phyloP scores from a whole-genome alignment of 1,140 invertebrate species.

The Macrotrachela quadricornifera region DNA sequence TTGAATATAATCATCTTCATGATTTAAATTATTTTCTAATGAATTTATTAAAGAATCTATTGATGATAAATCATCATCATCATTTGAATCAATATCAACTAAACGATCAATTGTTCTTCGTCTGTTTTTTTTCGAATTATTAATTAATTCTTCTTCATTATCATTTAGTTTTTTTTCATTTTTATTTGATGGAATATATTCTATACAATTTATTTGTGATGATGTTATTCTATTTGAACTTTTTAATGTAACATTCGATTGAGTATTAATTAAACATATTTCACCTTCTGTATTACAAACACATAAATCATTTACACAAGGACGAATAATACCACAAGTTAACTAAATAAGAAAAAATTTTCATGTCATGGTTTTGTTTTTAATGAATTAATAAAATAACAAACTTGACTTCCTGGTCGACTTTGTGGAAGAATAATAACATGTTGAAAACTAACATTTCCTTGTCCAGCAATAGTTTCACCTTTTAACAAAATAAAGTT shows the following conservation, averaged over 20 bases:
- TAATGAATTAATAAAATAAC: slow-evolving; percentile 9
- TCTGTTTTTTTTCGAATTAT: not conserved
- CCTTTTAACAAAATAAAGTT: slow-evolving; percentile 33
- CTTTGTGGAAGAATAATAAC: slow-evolving; percentile 77
- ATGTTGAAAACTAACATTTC: slow-evolving; percentile 42
- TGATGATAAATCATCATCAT: no score
- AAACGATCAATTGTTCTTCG: not conserved
- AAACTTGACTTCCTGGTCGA: slow-evolving; percentile 54
- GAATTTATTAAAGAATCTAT: no score
- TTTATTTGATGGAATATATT: slow-evolving; percentile 49
- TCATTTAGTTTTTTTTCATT: not conserved
- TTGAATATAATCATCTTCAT: no score
- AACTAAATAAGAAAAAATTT: slow-evolving; percentile 37
- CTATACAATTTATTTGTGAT: slow-evolving; percentile 67
- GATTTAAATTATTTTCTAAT: no score
- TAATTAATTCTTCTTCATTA: no score
- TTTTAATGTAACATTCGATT: slow-evolving; percentile 69
- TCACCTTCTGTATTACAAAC: slow-evolving; percentile 92
- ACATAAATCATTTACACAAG: slow-evolving; percentile 53
- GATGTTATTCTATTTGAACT: slow-evolving; percentile 84
- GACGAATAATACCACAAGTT: slow-evolving; percentile 66
- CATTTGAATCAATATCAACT: no score
- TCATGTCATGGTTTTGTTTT: not conserved
- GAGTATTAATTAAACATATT: slow-evolving; percentile 47
- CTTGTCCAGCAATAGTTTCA: slow-evolving; percentile 34